Evolutionary conservation across 2,888 invertebrate genomes (phyloP).

Genomic region (Papilio demoleus): DNA sequence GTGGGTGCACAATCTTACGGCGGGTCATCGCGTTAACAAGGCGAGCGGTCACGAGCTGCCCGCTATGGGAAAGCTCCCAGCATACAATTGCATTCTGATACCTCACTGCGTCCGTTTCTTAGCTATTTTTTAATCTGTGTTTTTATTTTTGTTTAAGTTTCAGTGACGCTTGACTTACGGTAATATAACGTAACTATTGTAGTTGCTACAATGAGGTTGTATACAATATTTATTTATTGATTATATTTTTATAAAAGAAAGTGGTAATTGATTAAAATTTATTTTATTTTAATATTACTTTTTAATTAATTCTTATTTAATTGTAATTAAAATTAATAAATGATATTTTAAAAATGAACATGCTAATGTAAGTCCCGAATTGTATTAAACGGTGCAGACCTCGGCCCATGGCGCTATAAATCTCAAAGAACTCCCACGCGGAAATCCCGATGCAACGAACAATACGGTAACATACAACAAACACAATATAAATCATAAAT

Average conservation of each 20-base stretch:
- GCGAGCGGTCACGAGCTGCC: conserved; percentile 79
- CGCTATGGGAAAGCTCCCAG: conserved; percentile 82
- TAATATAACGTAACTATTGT: neutral
- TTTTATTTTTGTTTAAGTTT: conserved; percentile 20
- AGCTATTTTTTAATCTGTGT: neutral
- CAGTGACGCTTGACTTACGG: neutral
- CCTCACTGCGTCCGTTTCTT: conserved; percentile 21
- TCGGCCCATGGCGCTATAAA: conserved; percentile 67
- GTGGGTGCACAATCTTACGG: conserved; percentile 78
- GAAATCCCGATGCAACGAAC: conserved; percentile 61
- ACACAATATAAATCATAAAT: conserved; percentile 78
- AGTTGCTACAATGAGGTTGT: no score
- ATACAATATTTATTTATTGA: no score
- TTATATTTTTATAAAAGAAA: no score
- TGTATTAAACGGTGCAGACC: conserved; percentile 53
- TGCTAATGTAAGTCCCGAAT: conserved; percentile 53
- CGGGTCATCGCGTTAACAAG: conserved; percentile 80
- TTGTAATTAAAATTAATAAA: neutral
- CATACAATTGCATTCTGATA: conserved; percentile 65
- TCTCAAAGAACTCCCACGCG: conserved; percentile 73
- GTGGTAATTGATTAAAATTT: no score
- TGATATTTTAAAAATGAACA: no score
- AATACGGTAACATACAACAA: conserved; percentile 71
- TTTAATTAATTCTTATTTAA: neutral
- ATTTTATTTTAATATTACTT: no score